These are phyloP conservation scores for Volucella inanis DNA, from an alignment of 2,888 invertebrate genomes.

Conservation along the genomic window DNA sequence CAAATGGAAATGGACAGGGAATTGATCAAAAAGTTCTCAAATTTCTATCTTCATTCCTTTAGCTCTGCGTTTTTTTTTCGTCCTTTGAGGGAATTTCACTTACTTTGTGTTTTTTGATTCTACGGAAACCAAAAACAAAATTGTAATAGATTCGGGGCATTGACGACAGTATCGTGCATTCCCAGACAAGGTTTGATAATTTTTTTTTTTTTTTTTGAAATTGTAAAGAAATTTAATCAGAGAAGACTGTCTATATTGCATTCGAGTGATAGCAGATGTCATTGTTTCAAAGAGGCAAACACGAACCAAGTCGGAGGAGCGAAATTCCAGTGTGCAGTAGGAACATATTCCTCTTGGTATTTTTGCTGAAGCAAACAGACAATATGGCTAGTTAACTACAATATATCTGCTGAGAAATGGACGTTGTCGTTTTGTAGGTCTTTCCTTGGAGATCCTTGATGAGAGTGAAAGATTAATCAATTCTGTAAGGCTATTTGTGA, in stretches of 20 bases:
- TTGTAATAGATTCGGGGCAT: constrained; percentile 16
- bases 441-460: neutral
- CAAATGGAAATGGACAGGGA: constrained; percentile 26
- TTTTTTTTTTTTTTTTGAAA: neutral
- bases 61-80: constrained; percentile 14
- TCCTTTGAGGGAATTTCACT: neutral
- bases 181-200: constrained; percentile 36
- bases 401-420: too few species aligned
- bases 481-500: neutral
- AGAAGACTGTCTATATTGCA: constrained; percentile 29
- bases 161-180: constrained; percentile 45
- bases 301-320: neutral
- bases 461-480: constrained; percentile 8
- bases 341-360: neutral
- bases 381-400: too few species aligned
- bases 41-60: constrained; percentile 2
- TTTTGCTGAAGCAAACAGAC: neutral
- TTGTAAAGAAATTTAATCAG: constrained; percentile 42
- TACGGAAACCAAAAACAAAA: neutral
- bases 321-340: neutral
- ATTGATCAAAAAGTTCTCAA: constrained; percentile 46
- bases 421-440: neutral
- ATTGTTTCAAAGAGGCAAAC: constrained; percentile 23
- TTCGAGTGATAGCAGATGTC: constrained; percentile 16
- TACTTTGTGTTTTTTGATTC: too few species aligned